phyloP scores from a whole-genome alignment of 2,797 vertebrate genomes.

The Megalops cyprinoides region DNA sequence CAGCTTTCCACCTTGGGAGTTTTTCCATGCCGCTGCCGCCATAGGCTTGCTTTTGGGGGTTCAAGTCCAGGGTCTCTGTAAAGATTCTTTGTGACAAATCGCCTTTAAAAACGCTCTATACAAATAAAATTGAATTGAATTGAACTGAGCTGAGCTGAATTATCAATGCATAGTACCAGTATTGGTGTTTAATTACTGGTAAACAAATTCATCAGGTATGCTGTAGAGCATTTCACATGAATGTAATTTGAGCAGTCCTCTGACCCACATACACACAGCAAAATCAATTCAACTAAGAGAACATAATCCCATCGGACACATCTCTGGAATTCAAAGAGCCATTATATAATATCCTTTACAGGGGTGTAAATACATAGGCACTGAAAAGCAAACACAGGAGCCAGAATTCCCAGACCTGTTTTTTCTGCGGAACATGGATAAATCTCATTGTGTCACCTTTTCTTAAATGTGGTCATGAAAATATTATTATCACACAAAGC shows the following conservation, averaged over 20 bases:
- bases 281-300: conserved; percentile 21
- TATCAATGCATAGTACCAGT: background rate
- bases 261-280: conserved; percentile 9
- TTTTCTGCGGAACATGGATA: background rate
- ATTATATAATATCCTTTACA: conserved; percentile 7
- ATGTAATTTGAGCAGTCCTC: conserved; percentile 2
- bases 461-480: background rate
- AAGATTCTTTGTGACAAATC: too few species aligned
- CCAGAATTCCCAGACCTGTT: background rate
- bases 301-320: background rate
- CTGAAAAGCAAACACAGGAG: conserved; percentile 1
- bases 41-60: too few species aligned
- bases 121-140: too few species aligned
- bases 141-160: too few species aligned
- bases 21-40: too few species aligned
- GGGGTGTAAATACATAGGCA: background rate
- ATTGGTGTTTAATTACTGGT: background rate
- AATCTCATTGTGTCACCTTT: background rate
- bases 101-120: too few species aligned
- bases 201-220: background rate
- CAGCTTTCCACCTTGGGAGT: too few species aligned
- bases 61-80: too few species aligned
- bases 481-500: background rate
- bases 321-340: background rate
- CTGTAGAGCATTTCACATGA: conserved; percentile 2